Percentiles rank a stretch among this genome's conserved stretches.
phyloP scores from a whole-genome alignment of 2,113 vertebrate genomes.

The Oreochromis niloticus region DNA sequence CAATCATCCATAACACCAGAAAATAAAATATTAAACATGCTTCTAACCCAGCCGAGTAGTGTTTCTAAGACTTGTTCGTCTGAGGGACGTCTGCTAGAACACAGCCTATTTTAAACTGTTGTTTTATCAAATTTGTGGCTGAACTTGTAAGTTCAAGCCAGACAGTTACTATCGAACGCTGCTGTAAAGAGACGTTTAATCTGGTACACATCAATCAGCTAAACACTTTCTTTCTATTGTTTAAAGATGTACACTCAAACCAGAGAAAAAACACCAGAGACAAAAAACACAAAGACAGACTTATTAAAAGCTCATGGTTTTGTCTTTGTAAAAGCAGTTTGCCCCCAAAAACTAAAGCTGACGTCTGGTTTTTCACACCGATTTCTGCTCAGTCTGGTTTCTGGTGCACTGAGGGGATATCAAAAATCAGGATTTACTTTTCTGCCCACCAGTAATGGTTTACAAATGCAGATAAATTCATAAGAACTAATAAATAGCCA shows the following conservation, averaged over 20 bases:
- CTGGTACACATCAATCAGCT: neutral
- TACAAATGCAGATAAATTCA: neutral
- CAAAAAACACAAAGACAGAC: fast-evolving
- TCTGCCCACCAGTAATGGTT: fast-evolving
- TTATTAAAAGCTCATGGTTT: neutral
- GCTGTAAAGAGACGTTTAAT: neutral
- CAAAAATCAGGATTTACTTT: neutral
- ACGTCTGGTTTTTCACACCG: fast-evolving
- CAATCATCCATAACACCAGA: no score
- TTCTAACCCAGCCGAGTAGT: no score
- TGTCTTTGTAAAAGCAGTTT: neutral
- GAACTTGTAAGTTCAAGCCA: no score
- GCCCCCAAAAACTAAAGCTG: neutral
- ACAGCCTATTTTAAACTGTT: no score
- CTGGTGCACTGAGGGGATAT: neutral
- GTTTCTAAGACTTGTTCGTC: no score
- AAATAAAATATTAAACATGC: no score
- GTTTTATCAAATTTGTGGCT: no score
- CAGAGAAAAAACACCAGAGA: neutral
- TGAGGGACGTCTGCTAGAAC: no score
- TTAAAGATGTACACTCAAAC: neutral
- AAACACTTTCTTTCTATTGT: neutral
- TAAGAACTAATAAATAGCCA: neutral
- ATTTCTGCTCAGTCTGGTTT: neutral
- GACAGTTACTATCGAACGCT: no score